phyloP scores from a whole-genome alignment of 2,888 invertebrate genomes.

The Boloria euphrosyne region DNA sequence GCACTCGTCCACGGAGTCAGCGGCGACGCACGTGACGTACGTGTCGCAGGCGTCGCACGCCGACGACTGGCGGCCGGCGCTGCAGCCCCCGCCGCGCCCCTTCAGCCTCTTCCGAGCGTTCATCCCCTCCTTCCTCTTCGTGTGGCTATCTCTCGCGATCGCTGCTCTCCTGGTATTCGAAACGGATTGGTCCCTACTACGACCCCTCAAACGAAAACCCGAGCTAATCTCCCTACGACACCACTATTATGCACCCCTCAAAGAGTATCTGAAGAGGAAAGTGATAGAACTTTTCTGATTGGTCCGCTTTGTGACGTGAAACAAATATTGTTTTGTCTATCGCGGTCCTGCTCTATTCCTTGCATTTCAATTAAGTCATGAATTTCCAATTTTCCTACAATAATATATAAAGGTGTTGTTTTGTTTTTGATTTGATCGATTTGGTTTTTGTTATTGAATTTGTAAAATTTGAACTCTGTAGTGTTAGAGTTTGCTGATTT shows the following conservation, averaged over 20 bases:
- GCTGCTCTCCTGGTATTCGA: slow-evolving; percentile 89
- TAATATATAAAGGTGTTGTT: background rate
- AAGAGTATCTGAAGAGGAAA: slow-evolving; percentile 87
- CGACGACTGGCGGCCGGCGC: slow-evolving; percentile 49
- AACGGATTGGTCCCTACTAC: slow-evolving; percentile 88
- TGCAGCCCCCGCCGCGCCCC: slow-evolving; percentile 54
- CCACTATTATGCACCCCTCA: slow-evolving; percentile 92
- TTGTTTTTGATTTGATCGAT: no score
- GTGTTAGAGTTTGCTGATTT: no score
- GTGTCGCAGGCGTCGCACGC: slow-evolving; percentile 49
- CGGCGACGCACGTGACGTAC: slow-evolving; percentile 77
- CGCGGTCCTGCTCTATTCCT: background rate
- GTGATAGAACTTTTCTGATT: slow-evolving; percentile 85
- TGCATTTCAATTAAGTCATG: background rate
- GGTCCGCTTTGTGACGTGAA: slow-evolving; percentile 19
- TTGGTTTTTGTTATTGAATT: no score
- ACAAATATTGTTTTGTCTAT: background rate
- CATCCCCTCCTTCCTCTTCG: slow-evolving; percentile 89
- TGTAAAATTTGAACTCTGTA: no score
- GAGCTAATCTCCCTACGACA: slow-evolving; percentile 89
- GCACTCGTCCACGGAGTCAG: slow-evolving; percentile 91
- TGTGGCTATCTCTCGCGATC: slow-evolving; percentile 85
- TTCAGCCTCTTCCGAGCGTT: slow-evolving; percentile 88
- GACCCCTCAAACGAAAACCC: slow-evolving; percentile 87
- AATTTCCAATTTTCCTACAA: background rate